These are phyloP conservation scores for Drosophila sechellia DNA, from an alignment of 1,140 invertebrate species.

Conservation along the genomic window DNA sequence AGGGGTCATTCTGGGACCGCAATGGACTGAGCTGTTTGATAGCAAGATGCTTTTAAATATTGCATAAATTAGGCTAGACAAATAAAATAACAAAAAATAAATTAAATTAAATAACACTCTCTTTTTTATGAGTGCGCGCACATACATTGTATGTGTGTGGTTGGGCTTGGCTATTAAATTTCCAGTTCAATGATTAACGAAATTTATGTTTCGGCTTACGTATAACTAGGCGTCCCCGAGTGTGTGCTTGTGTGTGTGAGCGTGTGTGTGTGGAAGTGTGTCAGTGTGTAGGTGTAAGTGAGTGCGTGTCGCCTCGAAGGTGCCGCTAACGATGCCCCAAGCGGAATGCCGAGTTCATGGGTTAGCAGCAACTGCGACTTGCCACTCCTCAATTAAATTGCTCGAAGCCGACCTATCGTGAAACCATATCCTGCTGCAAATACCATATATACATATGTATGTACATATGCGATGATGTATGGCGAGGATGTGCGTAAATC, in stretches of 20 bases:
- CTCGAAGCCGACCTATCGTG: neutral
- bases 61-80: too few species aligned
- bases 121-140: neutral
- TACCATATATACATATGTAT: neutral
- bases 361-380: constrained; percentile 31
- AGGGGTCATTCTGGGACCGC: too few species aligned
- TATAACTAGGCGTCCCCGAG: constrained; percentile 39
- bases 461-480: too few species aligned
- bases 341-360: constrained; percentile 27
- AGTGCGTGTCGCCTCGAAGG: constrained; percentile 73
- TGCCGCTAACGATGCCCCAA: constrained; percentile 53
- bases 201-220: constrained; percentile 80
- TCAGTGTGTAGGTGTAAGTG: constrained; percentile 9
- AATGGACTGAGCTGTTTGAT: neutral
- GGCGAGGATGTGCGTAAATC: neutral
- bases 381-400: constrained; percentile 21
- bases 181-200: constrained; percentile 83
- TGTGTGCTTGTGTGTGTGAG: constrained; percentile 5
- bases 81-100: too few species aligned
- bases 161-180: constrained; percentile 80
- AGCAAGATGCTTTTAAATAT: neutral
- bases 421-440: constrained; percentile 10
- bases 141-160: constrained; percentile 13
- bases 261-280: constrained; percentile 1
- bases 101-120: neutral